These are phyloP conservation scores for Orthosia gothica DNA, from an alignment of 2,888 invertebrate genomes.

Conservation along the genomic window DNA sequence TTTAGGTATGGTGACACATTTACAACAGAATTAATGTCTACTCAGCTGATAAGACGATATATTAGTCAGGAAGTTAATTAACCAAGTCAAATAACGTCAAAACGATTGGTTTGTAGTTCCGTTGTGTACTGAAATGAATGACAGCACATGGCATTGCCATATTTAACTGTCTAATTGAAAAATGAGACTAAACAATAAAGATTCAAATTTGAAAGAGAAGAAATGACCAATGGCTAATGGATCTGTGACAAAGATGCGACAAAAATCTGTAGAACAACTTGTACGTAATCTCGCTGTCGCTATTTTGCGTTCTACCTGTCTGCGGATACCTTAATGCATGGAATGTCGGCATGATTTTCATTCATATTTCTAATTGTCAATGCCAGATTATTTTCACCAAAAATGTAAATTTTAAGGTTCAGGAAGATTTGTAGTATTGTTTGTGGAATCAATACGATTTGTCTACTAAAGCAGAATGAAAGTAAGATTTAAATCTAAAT, in stretches of 20 bases:
- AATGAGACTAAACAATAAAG: not conserved
- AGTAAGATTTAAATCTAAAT: conserved; percentile 59
- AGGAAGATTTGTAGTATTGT: not conserved
- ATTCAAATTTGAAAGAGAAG: too few species aligned
- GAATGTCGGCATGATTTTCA: not conserved
- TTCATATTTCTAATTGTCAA: not conserved
- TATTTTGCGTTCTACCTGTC: not conserved
- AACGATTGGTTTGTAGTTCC: not conserved
- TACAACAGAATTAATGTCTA: conserved; percentile 26
- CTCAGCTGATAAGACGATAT: not conserved
- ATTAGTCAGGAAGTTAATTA: conserved; percentile 23
- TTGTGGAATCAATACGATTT: conserved; percentile 1
- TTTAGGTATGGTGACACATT: conserved; percentile 15
- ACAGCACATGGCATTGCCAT: not conserved
- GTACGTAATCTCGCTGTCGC: not conserved
- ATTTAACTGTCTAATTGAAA: not conserved
- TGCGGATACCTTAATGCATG: not conserved
- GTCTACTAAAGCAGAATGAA: conserved; percentile 8
- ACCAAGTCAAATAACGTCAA: not conserved
- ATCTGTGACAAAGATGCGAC: too few species aligned
- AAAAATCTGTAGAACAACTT: not conserved
- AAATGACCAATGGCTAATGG: too few species aligned
- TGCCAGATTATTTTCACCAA: not conserved
- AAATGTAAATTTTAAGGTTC: too few species aligned
- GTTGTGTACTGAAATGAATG: not conserved